Evolutionary conservation across 2,113 vertebrate species (phyloP).

Genomic region (Daubentonia madagascariensis): DNA sequence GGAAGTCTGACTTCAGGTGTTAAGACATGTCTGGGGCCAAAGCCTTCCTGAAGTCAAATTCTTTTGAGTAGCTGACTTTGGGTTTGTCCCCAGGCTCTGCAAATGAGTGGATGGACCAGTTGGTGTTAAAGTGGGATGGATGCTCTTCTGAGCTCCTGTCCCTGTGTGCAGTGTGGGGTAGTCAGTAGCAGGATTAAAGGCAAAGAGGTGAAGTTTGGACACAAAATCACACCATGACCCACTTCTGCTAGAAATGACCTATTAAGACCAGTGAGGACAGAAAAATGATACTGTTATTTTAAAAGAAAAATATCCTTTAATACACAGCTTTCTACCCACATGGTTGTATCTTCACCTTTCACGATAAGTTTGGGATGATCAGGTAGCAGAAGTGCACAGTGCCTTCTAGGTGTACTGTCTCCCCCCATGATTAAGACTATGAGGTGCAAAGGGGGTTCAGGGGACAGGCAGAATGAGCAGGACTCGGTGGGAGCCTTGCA

Average conservation of each 20-base stretch:
- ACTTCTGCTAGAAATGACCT: not conserved
- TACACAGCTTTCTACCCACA: not conserved
- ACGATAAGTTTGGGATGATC: not conserved
- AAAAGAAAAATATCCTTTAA: not conserved
- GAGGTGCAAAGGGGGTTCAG: not conserved
- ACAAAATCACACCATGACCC: not conserved
- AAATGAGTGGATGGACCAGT: not conserved
- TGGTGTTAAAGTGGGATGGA: too few species aligned
- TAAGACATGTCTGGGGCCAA: not conserved
- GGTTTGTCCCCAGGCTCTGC: not conserved
- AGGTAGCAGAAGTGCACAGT: not conserved
- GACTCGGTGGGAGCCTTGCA: fast-evolving
- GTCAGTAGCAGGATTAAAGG: fast-evolving
- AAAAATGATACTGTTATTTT: not conserved
- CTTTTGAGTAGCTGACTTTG: not conserved
- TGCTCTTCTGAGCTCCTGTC: not conserved
- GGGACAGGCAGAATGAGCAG: not conserved
- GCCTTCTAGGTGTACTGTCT: not conserved
- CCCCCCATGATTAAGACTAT: not conserved
- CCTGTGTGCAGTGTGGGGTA: not conserved
- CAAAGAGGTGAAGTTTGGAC: not conserved
- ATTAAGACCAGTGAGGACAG: not conserved
- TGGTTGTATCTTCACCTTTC: not conserved
- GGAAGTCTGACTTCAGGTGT: not conserved
- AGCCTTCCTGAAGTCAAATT: not conserved